Base-by-base conservation (phyloP, 2,113 vertebrate species). In the Verasper variegatus region DNA sequence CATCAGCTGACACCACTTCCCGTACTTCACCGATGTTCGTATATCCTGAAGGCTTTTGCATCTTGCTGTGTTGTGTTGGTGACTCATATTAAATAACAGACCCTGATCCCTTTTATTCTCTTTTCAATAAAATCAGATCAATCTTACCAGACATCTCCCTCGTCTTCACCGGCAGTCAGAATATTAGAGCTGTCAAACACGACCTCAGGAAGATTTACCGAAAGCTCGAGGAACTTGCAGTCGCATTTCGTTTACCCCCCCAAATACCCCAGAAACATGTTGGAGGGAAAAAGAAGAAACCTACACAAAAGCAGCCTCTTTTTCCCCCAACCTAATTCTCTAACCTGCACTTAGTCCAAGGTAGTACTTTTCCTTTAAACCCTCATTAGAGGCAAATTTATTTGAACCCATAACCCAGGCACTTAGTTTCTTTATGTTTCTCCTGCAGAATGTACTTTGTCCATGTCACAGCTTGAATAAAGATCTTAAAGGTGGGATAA, bases 361-460 rank as follows among this genome's bases (percentile, higher is more conserved):
- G 6, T n/a, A 54, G 18, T 21, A 18, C 18, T 54, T 21, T 8
- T 4, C 49, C 49, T 13, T 51, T 8, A 9, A 52, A 20, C 51
- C 51, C 51, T 52, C 51, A 52, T 52, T 52, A 52, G 20, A n/a
- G 51, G 18, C 0, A 2, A 20, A 52, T n/a, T 54, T 54, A 54
- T 3, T 68, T 71, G 24, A 76, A 63, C 49, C 58, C 31, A 10
- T 66, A 82, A 80, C 79, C 79, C 71, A 73, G 37, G 17, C 82
- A 57, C 42, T 63, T 71, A 27, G 15, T 26, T 57, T 57, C 55
- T 26, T 8, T 7, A n/a, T 54, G 10, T 1, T 9, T n/a, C 51
- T 54, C 20, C 51, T 54, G 7, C 20, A n/a, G 51, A 54, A 20
- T 8, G 51, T 21, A 3, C 51, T 54, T 54, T 20, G 51, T n/a